Evolutionary conservation across 2,113 vertebrate species (phyloP).

Genomic region (Serilophus lunatus): DNA sequence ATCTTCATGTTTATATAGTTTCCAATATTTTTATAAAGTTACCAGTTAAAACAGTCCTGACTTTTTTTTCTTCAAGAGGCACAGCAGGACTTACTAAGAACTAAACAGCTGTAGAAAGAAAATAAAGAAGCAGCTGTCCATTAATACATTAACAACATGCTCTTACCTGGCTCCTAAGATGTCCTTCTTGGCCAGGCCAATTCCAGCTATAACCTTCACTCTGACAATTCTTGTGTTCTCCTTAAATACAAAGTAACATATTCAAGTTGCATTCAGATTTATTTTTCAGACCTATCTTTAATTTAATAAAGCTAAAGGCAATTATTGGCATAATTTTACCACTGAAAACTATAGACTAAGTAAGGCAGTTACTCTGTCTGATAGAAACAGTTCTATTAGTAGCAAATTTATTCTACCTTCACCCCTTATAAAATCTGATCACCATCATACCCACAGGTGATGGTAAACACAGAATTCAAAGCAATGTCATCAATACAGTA

Average conservation of each 20-base stretch:
- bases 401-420: neutral
- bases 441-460: neutral
- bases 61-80: neutral
- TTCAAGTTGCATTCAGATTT: neutral
- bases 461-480: neutral
- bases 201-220: conserved; percentile 89
- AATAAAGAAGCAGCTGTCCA: neutral
- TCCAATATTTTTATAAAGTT: neutral
- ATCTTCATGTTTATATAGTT: neutral
- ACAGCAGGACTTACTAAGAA: neutral
- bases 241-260: conserved; percentile 68
- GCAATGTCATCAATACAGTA: neutral
- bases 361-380: neutral
- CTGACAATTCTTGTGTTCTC: conserved; percentile 82
- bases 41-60: neutral
- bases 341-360: neutral
- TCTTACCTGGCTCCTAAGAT: conserved; percentile 94
- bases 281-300: neutral
- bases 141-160: neutral
- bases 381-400: neutral
- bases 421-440: neutral
- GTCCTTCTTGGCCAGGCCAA: conserved; percentile 95
- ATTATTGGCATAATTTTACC: neutral
- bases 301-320: neutral
- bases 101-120: neutral